Evolutionary conservation across 2,113 vertebrate genomes (phyloP).

Genomic region (Xiphorhynchus elegans): DNA sequence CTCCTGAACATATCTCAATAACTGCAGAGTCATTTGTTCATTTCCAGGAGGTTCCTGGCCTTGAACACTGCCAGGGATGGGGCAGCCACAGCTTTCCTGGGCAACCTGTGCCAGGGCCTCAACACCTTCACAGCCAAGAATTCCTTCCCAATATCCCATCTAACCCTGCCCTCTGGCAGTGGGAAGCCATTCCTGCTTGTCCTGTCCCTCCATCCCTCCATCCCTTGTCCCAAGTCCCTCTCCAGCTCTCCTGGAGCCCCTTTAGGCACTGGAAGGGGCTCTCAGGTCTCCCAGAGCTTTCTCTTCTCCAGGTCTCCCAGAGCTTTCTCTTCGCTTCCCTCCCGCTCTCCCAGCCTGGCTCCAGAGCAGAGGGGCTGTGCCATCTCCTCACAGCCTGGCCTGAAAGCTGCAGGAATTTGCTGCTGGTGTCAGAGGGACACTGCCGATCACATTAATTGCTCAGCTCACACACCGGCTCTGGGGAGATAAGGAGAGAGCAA

Average conservation of each 20-base stretch:
- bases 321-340: not conserved
- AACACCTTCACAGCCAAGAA: accelerated
- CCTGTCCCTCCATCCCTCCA: not conserved
- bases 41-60: not conserved
- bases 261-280: not conserved
- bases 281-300: not conserved
- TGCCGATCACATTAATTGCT: accelerated
- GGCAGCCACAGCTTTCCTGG: not conserved
- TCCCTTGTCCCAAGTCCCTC: not conserved
- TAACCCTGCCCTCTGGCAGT: not conserved
- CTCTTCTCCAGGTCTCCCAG: not conserved
- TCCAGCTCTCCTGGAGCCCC: not conserved
- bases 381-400: accelerated
- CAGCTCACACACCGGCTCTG: not conserved
- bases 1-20: not conserved
- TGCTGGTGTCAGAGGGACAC: not conserved
- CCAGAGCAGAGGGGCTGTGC: not conserved
- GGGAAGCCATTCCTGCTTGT: not conserved
- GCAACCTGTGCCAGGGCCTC: not conserved
- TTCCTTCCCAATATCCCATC: not conserved
- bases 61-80: not conserved
- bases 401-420: not conserved
- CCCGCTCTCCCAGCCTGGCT: not conserved
- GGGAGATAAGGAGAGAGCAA: not conserved
- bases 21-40: not conserved